A percentile compares a stretch with the other conserved stretches of the same genome.
These are phyloP conservation scores for Euplagia quadripunctaria DNA, from an alignment of 2,888 invertebrate species.

Conservation along the genomic window DNA sequence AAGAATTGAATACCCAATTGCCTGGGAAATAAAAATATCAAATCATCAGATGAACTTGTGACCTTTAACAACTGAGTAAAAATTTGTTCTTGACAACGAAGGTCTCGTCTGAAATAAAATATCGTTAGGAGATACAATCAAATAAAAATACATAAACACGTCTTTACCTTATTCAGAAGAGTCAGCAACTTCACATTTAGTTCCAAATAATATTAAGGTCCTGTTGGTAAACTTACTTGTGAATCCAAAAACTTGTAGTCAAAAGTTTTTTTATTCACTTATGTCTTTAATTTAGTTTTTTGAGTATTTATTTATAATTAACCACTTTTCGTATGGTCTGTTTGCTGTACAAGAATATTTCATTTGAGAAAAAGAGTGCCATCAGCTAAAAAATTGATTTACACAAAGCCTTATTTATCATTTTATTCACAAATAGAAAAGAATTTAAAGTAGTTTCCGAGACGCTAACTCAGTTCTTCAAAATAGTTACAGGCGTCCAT, in stretches of 20 bases:
- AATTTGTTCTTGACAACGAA: slow-evolving; percentile 13
- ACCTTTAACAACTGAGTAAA: slow-evolving; percentile 27
- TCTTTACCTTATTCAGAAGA: slow-evolving; percentile 45
- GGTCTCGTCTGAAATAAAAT: slow-evolving; percentile 12
- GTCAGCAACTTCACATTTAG: slow-evolving; percentile 28
- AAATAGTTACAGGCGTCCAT: slow-evolving; percentile 14
- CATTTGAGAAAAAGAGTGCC: too few species aligned
- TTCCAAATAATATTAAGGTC: slow-evolving; percentile 40
- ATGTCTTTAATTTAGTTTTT: slow-evolving; percentile 9
- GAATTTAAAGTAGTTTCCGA: background rate
- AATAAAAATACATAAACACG: slow-evolving; percentile 23
- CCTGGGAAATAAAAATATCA: slow-evolving; percentile 27
- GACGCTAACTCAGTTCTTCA: slow-evolving; percentile 6
- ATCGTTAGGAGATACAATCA: background rate
- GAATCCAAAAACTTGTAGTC: slow-evolving; percentile 58
- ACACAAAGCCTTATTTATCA: slow-evolving; percentile 7
- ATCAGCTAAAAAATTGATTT: background rate
- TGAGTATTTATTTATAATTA: background rate
- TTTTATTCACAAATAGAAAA: background rate
- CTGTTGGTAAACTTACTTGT: slow-evolving; percentile 45
- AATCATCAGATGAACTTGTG: slow-evolving; percentile 20
- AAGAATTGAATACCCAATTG: slow-evolving; percentile 29
- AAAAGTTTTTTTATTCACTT: slow-evolving; percentile 43
- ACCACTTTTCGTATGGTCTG: background rate
- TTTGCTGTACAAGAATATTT: background rate